These are phyloP conservation scores for Barbus barbus DNA, from an alignment of 2,113 vertebrate species.

Conservation along the genomic window DNA sequence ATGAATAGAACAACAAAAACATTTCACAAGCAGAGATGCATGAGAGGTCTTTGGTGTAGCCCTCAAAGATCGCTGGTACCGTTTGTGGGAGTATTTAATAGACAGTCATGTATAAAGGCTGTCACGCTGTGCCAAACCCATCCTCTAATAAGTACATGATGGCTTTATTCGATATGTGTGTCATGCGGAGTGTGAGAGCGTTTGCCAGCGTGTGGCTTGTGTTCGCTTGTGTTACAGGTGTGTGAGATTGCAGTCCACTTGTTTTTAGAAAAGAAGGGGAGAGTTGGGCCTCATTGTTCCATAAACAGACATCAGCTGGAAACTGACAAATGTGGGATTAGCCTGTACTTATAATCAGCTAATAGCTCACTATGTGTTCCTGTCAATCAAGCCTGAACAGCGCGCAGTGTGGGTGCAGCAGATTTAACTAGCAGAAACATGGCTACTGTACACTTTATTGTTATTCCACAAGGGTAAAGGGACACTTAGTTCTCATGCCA, in stretches of 20 bases:
- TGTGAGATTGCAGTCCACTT: conserved; percentile 63
- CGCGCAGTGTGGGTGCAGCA: conserved; percentile 20
- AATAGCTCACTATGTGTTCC: conserved; percentile 58
- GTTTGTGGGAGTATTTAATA: conserved; percentile 54
- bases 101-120: conserved; percentile 53
- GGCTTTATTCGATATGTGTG: conserved; percentile 71
- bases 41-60: not conserved
- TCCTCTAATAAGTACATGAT: conserved; percentile 69
- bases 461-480: conserved; percentile 14
- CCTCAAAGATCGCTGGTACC: conserved; percentile 15
- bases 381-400: conserved; percentile 67
- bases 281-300: conserved; percentile 45
- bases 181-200: conserved; percentile 72
- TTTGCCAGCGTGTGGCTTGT: conserved; percentile 68
- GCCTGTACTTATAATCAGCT: conserved; percentile 58
- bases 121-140: conserved; percentile 63
- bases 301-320: conserved; percentile 69
- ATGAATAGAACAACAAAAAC: not conserved
- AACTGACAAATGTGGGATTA: conserved; percentile 66
- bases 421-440: conserved; percentile 30
- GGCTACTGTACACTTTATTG: conserved; percentile 29
- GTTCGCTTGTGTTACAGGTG: conserved; percentile 72
- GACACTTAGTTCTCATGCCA: conserved; percentile 19
- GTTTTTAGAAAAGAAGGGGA: conserved; percentile 62
- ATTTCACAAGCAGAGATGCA: not conserved